Base-by-base conservation (phyloP, 1,140 invertebrate species). In the Drosophila nigrodunni region DNA sequence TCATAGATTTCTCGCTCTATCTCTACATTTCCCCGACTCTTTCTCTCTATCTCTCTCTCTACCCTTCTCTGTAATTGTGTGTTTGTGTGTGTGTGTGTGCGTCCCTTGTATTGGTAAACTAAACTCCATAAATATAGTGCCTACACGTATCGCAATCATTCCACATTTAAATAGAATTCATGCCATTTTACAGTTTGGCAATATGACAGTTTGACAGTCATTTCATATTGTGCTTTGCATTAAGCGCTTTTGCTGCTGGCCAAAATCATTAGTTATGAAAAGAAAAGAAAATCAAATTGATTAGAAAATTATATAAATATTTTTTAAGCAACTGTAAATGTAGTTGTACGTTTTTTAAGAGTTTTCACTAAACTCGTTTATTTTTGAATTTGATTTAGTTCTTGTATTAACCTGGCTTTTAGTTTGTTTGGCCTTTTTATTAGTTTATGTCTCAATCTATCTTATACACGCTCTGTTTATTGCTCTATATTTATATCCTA, bases 321-420 rank as follows among this genome's bases (percentile, higher is more conserved):
- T 18, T 30, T n/a, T 67, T 66, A 18, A 58, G 47, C 60, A 49
- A 69, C 11, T 70, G 55, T 60, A 58, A 30, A 41, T 57, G 75
- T 46, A 74, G 49, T 71, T 72, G 47, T 71, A 21, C 11, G 41
- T 61, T 52, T 61, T 52, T 69, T 54, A 15, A 39, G n/a, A 9
- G 46, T 39, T 68, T 39, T 46, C 2, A 18, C 11, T 35, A 46
- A 30, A 30, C 25, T 30, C 6, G 25, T 30, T 30, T 30, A 5
- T 30, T 69, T 50, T 61, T 7, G 35, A 34, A 21, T 59, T 74
- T 68, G 35, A 11, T 49, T 59, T 59, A 18, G 37, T 37, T 73
- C 37, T 41, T 62, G 35, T 55, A 67, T 72, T 74, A 69, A 80
- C 67, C 62, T 65, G 68, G 83, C 83, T 82, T 86, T 87, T 86